Evolutionary conservation across 2,888 invertebrate species (phyloP).

Genomic region (Parthenolecanium corni): DNA sequence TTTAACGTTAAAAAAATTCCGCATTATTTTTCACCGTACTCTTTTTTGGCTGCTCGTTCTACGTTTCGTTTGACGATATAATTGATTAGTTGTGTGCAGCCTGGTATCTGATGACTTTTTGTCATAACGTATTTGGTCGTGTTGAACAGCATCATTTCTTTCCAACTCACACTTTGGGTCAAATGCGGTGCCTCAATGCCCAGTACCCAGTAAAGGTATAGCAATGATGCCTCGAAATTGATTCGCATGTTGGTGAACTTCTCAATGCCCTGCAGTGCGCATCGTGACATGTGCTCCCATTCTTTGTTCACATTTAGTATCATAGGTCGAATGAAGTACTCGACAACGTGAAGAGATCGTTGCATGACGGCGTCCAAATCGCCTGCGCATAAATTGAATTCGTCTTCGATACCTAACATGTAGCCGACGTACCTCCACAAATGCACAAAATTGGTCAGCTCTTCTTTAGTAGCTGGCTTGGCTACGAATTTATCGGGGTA

Average conservation of each 20-base stretch:
- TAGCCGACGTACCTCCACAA: constrained; percentile 45
- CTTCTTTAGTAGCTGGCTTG: constrained; percentile 38
- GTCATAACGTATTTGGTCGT: constrained; percentile 30
- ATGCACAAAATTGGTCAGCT: constrained; percentile 44
- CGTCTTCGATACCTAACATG: constrained; percentile 41
- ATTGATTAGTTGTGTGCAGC: constrained; percentile 26
- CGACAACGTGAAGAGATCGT: constrained; percentile 36
- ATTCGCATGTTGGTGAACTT: constrained; percentile 36
- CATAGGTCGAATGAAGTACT: constrained; percentile 38
- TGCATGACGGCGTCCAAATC: constrained; percentile 36
- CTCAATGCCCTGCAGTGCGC: constrained; percentile 37
- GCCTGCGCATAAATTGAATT: constrained; percentile 40
- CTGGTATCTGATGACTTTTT: constrained; percentile 29
- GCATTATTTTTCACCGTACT: background rate
- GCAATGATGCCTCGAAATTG: constrained; percentile 35
- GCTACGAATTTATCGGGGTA: constrained; percentile 41
- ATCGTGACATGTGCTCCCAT: constrained; percentile 41
- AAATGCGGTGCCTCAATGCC: constrained; percentile 32
- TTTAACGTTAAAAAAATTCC: too few relatives aligned
- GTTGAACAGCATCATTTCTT: constrained; percentile 20
- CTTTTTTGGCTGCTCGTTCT: constrained; percentile 2
- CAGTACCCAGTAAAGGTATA: constrained; percentile 37
- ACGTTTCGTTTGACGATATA: constrained; percentile 10
- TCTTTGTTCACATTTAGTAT: constrained; percentile 36
- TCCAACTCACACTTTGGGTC: constrained; percentile 16